Conservation (phyloP, 2,113 vertebrate genomes). For the Camelus bactrianus region DNA sequence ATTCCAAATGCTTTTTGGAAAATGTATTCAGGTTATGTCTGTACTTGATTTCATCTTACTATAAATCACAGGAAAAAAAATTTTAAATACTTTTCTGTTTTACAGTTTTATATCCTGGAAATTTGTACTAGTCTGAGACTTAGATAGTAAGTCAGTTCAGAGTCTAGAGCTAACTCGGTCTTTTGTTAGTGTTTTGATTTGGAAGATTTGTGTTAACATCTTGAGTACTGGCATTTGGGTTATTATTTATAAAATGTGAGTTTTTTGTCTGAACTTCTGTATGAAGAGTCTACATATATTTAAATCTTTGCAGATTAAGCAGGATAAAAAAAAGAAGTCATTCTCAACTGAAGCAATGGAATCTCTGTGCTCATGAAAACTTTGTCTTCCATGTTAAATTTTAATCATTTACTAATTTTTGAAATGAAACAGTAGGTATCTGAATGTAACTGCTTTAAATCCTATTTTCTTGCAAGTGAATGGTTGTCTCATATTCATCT, state of each 20-base stretch:
- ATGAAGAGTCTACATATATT: background rate
- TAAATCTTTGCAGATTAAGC: background rate
- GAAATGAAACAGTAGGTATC: background rate
- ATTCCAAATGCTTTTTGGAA: background rate
- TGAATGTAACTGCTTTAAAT: slow-evolving; percentile 20
- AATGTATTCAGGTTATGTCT: background rate
- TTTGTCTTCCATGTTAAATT: background rate
- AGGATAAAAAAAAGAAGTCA: background rate
- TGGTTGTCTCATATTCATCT: background rate
- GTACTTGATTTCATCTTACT: background rate
- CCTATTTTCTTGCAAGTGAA: background rate
- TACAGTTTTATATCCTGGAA: background rate
- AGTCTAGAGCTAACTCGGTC: background rate
- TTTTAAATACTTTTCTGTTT: background rate
- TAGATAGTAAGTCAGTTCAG: background rate
- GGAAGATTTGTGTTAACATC: background rate
- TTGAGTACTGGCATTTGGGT: background rate
- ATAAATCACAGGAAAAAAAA: background rate
- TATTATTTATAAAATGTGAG: background rate
- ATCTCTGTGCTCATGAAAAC: background rate
- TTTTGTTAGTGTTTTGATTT: background rate
- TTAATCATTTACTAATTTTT: slow-evolving; percentile 17
- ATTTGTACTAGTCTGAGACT: background rate
- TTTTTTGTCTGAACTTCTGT: background rate
- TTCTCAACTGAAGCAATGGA: background rate